phyloP scores from a whole-genome alignment of 2,888 invertebrate genomes.

The Pyrrhosoma nymphula region DNA sequence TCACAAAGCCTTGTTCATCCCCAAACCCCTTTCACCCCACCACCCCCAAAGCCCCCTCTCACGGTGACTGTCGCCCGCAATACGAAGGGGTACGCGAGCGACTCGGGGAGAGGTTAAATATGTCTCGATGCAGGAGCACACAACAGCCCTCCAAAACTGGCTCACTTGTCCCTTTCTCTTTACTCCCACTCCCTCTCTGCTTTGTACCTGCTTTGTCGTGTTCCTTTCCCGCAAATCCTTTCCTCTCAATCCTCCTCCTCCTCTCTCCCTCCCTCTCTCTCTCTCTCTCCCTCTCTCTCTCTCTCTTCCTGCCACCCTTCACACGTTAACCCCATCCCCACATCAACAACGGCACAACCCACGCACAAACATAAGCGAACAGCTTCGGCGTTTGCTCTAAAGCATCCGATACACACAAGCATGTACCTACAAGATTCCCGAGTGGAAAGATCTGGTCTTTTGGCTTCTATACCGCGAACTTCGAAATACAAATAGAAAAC shows the following conservation, averaged over 20 bases:
- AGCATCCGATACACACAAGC: no score
- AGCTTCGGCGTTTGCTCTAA: no score
- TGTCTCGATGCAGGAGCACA: not conserved
- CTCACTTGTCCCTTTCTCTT: not conserved
- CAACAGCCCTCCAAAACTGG: not conserved
- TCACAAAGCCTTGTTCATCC: not conserved
- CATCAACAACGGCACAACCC: no score
- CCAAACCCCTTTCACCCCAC: no score
- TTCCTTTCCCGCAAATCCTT: constrained; percentile 27
- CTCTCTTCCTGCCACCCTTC: not conserved
- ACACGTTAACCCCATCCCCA: no score
- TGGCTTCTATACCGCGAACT: no score
- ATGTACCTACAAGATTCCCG: no score
- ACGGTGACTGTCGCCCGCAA: not conserved
- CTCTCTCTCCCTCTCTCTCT: not conserved
- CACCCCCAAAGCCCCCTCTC: no score
- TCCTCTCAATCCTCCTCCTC: not conserved
- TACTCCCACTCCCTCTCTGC: not conserved
- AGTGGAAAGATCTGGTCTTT: no score
- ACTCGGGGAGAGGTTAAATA: not conserved
- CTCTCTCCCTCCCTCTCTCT: not conserved
- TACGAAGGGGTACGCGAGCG: not conserved
- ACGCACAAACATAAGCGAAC: no score
- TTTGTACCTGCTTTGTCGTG: not conserved
- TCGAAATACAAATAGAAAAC: no score